Conservation (phyloP, 2,797 vertebrate genomes). For the Hipposideros larvatus region DNA sequence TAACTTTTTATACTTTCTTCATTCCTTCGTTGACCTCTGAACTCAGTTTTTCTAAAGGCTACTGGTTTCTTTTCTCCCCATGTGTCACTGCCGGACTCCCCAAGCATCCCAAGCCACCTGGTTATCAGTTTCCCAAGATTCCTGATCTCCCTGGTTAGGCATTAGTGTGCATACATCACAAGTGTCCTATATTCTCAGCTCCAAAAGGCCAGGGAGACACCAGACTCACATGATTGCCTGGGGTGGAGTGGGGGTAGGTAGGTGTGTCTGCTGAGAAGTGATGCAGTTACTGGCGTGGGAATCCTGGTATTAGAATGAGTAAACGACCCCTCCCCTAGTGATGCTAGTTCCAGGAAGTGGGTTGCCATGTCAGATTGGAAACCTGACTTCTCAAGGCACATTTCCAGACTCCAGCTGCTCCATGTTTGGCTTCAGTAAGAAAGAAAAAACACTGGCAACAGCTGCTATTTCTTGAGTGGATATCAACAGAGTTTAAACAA, state of each 20-base stretch:
- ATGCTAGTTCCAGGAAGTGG: constrained; percentile 44
- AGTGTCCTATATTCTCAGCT: neutral
- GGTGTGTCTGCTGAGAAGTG: constrained; percentile 15
- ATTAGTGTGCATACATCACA: neutral
- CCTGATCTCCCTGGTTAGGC: neutral
- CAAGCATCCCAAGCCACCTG: neutral
- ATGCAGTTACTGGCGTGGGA: neutral
- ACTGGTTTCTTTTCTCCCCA: constrained; percentile 32
- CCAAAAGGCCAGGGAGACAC: neutral
- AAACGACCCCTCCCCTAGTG: neutral
- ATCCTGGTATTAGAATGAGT: constrained; percentile 47
- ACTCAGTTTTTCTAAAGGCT: constrained; percentile 11
- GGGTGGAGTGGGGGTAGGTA: neutral
- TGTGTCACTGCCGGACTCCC: neutral
- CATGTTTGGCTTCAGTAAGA: constrained; percentile 57
- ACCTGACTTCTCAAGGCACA: constrained; percentile 53
- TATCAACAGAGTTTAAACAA: constrained; percentile 72
- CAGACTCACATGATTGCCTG: neutral
- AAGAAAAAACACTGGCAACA: constrained; percentile 68
- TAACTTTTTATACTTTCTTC: neutral
- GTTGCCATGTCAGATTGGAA: constrained; percentile 61
- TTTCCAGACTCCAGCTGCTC: constrained; percentile 55
- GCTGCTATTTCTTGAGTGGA: constrained; percentile 45
- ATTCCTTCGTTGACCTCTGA: constrained; percentile 51
- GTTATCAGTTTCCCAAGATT: constrained; percentile 52